These are phyloP conservation scores for Neocrepidodera transversa DNA, from an alignment of 2,888 invertebrate genomes.

Conservation along the genomic window DNA sequence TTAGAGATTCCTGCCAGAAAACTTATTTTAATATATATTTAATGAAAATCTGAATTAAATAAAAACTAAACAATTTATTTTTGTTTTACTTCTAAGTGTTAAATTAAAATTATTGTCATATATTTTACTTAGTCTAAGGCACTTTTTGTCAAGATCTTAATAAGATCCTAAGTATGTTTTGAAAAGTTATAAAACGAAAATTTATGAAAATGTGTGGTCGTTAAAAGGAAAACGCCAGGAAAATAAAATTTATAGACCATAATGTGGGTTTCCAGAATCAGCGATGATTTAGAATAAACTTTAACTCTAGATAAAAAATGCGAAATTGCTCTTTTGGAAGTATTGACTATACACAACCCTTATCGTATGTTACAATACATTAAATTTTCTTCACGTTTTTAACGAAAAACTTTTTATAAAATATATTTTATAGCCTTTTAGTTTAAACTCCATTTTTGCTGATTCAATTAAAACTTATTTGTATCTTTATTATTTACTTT, in stretches of 20 bases:
- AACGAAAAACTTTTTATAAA: too few species aligned
- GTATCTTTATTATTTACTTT: too few species aligned
- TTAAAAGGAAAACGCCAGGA: constrained; percentile 13
- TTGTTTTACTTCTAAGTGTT: too few species aligned
- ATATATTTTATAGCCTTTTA: too few species aligned
- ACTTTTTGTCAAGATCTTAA: too few species aligned
- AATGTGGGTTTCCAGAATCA: constrained; percentile 7
- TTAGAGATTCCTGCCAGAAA: constrained; percentile 8
- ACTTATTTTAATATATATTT: constrained; percentile 17
- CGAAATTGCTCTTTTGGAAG: constrained; percentile 3
- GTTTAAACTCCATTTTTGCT: too few species aligned
- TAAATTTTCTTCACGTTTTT: neutral
- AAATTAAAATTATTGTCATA: too few species aligned
- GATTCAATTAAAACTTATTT: too few species aligned
- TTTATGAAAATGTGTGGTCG: constrained; percentile 16
- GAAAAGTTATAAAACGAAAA: constrained; percentile 3
- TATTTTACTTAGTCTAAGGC: too few species aligned
- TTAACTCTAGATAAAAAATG: constrained; percentile 9
- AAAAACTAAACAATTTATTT: too few species aligned
- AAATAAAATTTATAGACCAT: constrained; percentile 22
- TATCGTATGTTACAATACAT: neutral
- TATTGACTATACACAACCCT: neutral
- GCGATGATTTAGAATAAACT: constrained; percentile 18
- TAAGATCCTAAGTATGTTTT: constrained; percentile 11
- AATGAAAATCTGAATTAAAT: neutral